Percentiles rank a stretch among this genome's conserved stretches.
Evolutionary conservation across 2,797 vertebrate species (phyloP).

Genomic region (Melanotaenia parkinsoni): DNA sequence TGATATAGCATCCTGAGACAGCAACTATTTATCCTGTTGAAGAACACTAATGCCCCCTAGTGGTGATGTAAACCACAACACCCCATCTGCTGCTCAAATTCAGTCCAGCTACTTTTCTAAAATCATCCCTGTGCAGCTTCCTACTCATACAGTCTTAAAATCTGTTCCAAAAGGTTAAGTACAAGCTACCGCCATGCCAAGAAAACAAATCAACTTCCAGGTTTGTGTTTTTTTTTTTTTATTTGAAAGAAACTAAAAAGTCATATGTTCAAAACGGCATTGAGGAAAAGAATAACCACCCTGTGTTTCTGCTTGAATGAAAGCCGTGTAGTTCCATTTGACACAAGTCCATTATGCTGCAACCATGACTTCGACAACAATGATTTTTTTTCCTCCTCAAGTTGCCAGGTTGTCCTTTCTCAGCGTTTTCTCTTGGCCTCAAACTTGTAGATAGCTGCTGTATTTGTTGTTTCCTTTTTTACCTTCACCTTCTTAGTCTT

Average conservation of each 20-base stretch:
- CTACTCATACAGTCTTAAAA: background rate
- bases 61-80: constrained; percentile 67
- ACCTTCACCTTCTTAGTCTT: constrained; percentile 92
- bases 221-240: constrained; percentile 33
- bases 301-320: background rate
- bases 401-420: constrained; percentile 9
- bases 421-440: constrained; percentile 90
- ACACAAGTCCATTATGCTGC: constrained; percentile 17
- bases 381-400: constrained; percentile 7
- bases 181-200: background rate
- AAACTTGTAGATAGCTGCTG: constrained; percentile 94
- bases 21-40: constrained; percentile 10
- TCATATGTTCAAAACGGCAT: constrained; percentile 62
- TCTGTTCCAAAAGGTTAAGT: background rate
- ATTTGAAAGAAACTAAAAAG: constrained; percentile 50
- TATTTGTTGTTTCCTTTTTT: constrained; percentile 86
- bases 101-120: background rate
- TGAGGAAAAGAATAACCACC: background rate
- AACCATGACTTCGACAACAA: background rate
- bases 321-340: background rate
- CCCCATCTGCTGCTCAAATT: background rate
- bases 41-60: constrained; percentile 86
- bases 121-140: background rate
- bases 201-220: background rate
- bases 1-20: background rate